Evolutionary conservation across 2,113 vertebrate species (phyloP).

Genomic region (Ia io): DNA sequence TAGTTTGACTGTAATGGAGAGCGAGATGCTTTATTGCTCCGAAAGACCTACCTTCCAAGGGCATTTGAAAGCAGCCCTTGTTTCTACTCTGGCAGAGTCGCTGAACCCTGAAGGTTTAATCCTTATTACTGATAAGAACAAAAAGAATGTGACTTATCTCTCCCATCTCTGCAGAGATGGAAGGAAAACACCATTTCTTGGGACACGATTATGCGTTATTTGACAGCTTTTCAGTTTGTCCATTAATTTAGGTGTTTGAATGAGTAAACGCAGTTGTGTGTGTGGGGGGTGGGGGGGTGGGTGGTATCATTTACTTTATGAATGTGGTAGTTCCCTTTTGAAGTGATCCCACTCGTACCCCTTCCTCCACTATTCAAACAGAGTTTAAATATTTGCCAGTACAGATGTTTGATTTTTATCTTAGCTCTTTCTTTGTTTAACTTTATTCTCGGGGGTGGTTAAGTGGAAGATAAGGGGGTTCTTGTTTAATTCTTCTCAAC

Average conservation of each 20-base stretch:
- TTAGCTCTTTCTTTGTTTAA: slow-evolving; percentile 81
- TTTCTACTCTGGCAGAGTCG: not conserved
- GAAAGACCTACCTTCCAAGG: slow-evolving; percentile 28
- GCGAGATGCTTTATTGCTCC: not conserved
- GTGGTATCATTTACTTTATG: slow-evolving; percentile 74
- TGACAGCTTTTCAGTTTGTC: slow-evolving; percentile 71
- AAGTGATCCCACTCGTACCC: slow-evolving; percentile 69
- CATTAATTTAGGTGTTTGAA: slow-evolving; percentile 73
- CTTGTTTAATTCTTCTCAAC: slow-evolving; percentile 75
- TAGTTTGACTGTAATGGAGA: not conserved
- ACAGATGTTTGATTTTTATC: slow-evolving; percentile 81
- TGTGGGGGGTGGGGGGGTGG: not conserved
- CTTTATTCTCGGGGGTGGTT: slow-evolving; percentile 77
- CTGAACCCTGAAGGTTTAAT: slow-evolving; percentile 60
- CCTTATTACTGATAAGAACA: slow-evolving; percentile 70
- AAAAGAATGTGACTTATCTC: slow-evolving; percentile 76
- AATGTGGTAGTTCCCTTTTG: slow-evolving; percentile 74
- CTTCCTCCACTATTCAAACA: slow-evolving; percentile 62
- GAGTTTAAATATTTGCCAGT: slow-evolving; percentile 85
- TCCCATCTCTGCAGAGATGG: slow-evolving; percentile 55
- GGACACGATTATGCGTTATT: slow-evolving; percentile 61
- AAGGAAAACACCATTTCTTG: slow-evolving; percentile 73
- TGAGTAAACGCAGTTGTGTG: slow-evolving; percentile 59
- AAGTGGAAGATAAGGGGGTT: slow-evolving; percentile 81
- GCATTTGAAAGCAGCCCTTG: not conserved